Percentiles rank a stretch among this genome's conserved stretches.
Conservation (phyloP, 2,113 vertebrate species). For the Dasyurus viverrinus region DNA sequence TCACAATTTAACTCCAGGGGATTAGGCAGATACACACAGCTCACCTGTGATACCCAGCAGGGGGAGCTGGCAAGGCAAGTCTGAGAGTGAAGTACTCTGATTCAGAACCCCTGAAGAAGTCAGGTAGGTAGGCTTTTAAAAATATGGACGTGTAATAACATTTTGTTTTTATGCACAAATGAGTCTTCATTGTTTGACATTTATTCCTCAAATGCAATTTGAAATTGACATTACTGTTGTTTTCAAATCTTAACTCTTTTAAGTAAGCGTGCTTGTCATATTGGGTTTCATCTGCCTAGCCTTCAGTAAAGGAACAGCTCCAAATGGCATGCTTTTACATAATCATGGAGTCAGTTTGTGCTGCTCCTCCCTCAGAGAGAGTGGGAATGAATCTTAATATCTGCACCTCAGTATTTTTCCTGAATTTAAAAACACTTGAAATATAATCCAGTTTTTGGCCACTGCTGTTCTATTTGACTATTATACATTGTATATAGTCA, state of each 20-base stretch:
- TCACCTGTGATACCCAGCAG: constrained; percentile 26
- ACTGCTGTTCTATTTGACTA: constrained; percentile 25
- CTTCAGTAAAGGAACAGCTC: constrained; percentile 12
- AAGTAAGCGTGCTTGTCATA: constrained; percentile 18
- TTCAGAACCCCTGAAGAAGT: neutral
- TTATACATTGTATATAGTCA: constrained; percentile 25
- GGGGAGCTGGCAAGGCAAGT: constrained; percentile 58
- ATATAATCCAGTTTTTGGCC: neutral
- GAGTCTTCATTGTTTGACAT: constrained; percentile 15
- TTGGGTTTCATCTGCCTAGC: neutral
- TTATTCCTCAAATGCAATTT: constrained; percentile 51
- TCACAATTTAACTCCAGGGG: neutral
- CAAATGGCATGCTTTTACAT: neutral
- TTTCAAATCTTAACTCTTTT: constrained; percentile 49
- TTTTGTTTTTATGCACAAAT: constrained; percentile 7
- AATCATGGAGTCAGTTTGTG: constrained; percentile 12
- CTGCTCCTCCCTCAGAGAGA: neutral
- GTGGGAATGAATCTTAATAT: constrained; percentile 5
- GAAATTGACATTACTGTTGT: constrained; percentile 42
- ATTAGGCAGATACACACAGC: neutral
- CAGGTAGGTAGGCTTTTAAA: neutral
- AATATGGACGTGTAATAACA: neutral
- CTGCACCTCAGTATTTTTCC: neutral
- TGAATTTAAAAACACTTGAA: constrained; percentile 27
- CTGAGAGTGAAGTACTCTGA: neutral